Evolutionary conservation across 1,140 invertebrate genomes (phyloP).

Genomic region (Triops cancriformis): DNA sequence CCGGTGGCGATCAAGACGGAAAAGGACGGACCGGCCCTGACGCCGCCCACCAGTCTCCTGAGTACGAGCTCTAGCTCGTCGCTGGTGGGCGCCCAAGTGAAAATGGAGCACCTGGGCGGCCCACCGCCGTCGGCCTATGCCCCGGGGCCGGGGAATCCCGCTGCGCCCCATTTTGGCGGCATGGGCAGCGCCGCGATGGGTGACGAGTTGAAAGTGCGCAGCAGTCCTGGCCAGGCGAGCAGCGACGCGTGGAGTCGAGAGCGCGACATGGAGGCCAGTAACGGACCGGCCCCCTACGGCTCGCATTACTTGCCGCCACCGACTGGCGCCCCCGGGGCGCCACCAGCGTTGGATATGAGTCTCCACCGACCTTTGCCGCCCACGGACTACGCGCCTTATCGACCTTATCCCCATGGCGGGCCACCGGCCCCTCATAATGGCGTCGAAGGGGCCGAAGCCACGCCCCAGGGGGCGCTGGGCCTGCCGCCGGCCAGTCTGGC

Average conservation of each 20-base stretch:
- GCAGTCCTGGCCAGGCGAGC: neutral
- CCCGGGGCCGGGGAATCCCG: neutral
- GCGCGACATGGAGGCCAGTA: neutral
- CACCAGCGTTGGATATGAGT: neutral
- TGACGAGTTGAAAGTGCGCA: neutral
- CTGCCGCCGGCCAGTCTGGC: conserved; percentile 25
- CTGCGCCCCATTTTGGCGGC: neutral
- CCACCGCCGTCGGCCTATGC: neutral
- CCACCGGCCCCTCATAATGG: neutral
- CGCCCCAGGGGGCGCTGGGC: neutral
- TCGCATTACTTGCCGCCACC: neutral
- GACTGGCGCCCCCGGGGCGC: neutral
- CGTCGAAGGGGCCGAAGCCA: neutral
- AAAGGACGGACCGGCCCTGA: neutral
- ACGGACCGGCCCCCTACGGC: neutral
- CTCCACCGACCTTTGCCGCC: neutral
- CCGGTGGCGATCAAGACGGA: neutral
- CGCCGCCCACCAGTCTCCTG: neutral
- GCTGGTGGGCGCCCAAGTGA: neutral
- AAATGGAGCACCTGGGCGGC: neutral
- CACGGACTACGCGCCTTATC: neutral
- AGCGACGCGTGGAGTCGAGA: neutral
- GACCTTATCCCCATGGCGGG: neutral
- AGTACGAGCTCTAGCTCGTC: neutral
- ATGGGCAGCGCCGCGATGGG: neutral